Conservation (phyloP, 2,888 invertebrate species). For the Hoplodrina blanda region DNA sequence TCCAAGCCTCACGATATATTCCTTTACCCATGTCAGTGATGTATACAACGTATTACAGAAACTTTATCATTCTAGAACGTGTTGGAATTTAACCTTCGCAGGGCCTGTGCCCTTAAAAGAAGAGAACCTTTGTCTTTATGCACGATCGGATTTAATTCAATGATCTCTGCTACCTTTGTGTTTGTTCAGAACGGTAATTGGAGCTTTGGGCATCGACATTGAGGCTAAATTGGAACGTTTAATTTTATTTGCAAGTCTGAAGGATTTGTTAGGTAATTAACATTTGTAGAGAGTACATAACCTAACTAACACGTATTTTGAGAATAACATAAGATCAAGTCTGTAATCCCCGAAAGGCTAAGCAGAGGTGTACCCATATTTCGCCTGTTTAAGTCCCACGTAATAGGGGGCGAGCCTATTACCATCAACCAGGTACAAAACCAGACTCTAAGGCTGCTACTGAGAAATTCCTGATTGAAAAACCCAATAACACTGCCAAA, state of each 20-base stretch:
- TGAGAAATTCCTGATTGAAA: no score
- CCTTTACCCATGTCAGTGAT: no score
- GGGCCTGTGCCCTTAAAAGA: conserved; percentile 20
- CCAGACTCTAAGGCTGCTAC: no score
- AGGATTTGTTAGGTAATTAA: conserved; percentile 16
- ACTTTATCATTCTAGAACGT: not conserved
- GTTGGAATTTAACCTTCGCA: conserved; percentile 26
- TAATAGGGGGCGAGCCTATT: no score
- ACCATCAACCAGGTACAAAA: no score
- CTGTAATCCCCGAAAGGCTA: no score
- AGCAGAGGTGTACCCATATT: no score
- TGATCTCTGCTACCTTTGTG: conserved; percentile 42
- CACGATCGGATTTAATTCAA: conserved; percentile 50
- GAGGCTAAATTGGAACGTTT: conserved; percentile 11
- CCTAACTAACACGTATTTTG: not conserved
- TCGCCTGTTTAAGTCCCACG: no score
- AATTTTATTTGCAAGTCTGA: conserved; percentile 8
- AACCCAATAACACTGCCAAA: no score
- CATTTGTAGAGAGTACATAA: not conserved
- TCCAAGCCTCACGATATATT: no score
- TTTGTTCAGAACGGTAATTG: conserved; percentile 28
- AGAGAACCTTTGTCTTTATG: conserved; percentile 63
- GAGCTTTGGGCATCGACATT: conserved; percentile 25
- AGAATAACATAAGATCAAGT: not conserved
- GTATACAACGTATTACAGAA: not conserved